Conservation (phyloP, 2,113 vertebrate genomes). For the Verasper variegatus region DNA sequence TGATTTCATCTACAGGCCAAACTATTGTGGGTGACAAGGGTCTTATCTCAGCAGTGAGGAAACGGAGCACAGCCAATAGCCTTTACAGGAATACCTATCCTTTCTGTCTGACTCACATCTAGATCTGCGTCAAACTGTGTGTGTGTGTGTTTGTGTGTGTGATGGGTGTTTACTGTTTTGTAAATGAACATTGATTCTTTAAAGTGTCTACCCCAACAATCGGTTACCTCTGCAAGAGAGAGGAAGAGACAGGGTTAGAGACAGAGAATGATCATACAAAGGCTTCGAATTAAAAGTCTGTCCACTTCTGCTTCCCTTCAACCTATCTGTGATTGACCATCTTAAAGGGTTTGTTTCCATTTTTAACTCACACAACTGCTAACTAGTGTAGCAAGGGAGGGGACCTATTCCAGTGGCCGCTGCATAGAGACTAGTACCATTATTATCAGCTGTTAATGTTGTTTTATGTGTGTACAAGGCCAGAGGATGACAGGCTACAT, state of each 20-base stretch:
- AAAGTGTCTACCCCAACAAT: constrained; percentile 54
- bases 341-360: neutral
- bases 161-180: constrained; percentile 55
- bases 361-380: neutral
- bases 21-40: constrained; percentile 43
- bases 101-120: constrained; percentile 45
- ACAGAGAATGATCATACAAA: constrained; percentile 1
- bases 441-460: neutral
- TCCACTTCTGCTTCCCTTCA: constrained; percentile 2
- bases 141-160: constrained; percentile 21
- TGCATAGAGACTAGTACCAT: neutral
- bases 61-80: constrained; percentile 31
- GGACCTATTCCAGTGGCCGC: neutral
- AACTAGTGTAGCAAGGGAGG: neutral
- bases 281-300: constrained; percentile 33
- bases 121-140: constrained; percentile 24
- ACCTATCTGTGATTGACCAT: constrained; percentile 46
- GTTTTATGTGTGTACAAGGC: neutral
- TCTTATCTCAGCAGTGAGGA: constrained; percentile 50
- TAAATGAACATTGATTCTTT: constrained; percentile 68
- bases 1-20: constrained; percentile 27
- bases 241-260: constrained; percentile 1
- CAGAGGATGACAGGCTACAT: too few species aligned
- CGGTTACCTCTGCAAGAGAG: constrained; percentile 2
- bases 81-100: constrained; percentile 37